Conservation (phyloP, 1,140 invertebrate species). For the Diabrotica undecimpunctata region DNA sequence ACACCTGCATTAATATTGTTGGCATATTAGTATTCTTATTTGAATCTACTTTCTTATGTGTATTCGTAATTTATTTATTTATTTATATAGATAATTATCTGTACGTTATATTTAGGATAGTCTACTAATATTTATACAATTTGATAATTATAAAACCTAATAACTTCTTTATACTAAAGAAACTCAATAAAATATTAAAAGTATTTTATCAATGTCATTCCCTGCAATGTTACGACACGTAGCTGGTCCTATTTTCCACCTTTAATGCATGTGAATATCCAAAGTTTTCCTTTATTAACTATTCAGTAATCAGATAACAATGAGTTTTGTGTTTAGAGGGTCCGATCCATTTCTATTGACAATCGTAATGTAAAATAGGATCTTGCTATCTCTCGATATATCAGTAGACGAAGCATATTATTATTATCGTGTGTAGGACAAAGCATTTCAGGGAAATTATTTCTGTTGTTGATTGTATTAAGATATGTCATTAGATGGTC, state of each 20-base stretch:
- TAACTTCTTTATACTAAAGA: too few species aligned
- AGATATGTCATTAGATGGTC: constrained; percentile 2
- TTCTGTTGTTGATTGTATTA: neutral
- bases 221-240: too few species aligned
- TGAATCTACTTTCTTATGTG: too few species aligned
- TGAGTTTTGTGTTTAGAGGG: constrained; percentile 16
- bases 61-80: too few species aligned
- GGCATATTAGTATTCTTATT: too few species aligned
- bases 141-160: too few species aligned
- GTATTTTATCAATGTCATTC: too few species aligned
- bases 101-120: too few species aligned
- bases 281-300: constrained; percentile 9
- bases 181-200: too few species aligned
- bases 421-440: constrained; percentile 9
- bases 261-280: neutral
- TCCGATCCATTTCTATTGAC: constrained; percentile 17
- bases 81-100: too few species aligned
- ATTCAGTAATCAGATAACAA: constrained; percentile 20
- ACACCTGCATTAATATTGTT: too few species aligned
- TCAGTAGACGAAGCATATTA: constrained; percentile 9
- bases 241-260: neutral
- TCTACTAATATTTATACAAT: too few species aligned
- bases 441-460: constrained; percentile 4
- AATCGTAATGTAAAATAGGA: constrained; percentile 14
- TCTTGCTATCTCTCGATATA: constrained; percentile 17